Evolutionary conservation across 2,888 invertebrate species (phyloP).

Genomic region (Steinernema hermaphroditum): DNA sequence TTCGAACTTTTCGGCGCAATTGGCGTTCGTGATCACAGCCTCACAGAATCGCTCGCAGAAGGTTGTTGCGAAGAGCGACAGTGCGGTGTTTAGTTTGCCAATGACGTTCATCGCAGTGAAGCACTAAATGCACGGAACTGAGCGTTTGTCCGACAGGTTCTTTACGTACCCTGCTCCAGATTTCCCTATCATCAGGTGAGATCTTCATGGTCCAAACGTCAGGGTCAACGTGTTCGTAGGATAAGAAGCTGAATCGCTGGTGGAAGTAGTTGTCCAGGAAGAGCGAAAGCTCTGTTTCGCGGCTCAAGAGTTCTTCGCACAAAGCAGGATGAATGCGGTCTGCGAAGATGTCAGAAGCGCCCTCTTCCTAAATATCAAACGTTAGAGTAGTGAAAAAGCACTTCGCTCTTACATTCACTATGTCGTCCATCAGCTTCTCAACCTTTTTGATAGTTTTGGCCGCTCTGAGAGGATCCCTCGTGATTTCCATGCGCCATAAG

Average conservation of each 20-base stretch:
- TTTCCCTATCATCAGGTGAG: not conserved
- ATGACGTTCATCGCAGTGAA: conserved; percentile 49
- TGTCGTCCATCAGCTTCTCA: not conserved
- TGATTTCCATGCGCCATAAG: conserved; percentile 20
- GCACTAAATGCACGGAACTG: conserved; percentile 32
- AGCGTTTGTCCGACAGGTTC: not conserved
- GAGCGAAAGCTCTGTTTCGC: conserved; percentile 32
- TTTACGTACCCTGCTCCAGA: not conserved
- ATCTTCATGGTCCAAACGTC: conserved; percentile 16
- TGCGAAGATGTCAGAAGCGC: conserved; percentile 8
- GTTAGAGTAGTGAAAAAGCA: too few relatives aligned
- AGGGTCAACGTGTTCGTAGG: conserved; percentile 22
- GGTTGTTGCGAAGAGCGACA: conserved; percentile 43
- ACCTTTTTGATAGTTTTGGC: not conserved
- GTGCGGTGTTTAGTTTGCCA: conserved; percentile 38
- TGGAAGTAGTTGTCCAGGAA: conserved; percentile 35
- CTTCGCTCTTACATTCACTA: not conserved
- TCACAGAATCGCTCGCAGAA: conserved; percentile 72
- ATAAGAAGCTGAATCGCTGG: conserved; percentile 5
- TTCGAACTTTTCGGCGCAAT: conserved; percentile 33
- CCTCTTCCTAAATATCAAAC: not conserved
- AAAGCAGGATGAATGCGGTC: conserved; percentile 36
- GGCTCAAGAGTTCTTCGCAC: conserved; percentile 32
- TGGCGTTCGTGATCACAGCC: conserved; percentile 75
- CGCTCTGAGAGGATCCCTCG: not conserved